These are phyloP conservation scores for Bucorvus abyssinicus DNA, from an alignment of 2,797 vertebrate species.

Conservation along the genomic window DNA sequence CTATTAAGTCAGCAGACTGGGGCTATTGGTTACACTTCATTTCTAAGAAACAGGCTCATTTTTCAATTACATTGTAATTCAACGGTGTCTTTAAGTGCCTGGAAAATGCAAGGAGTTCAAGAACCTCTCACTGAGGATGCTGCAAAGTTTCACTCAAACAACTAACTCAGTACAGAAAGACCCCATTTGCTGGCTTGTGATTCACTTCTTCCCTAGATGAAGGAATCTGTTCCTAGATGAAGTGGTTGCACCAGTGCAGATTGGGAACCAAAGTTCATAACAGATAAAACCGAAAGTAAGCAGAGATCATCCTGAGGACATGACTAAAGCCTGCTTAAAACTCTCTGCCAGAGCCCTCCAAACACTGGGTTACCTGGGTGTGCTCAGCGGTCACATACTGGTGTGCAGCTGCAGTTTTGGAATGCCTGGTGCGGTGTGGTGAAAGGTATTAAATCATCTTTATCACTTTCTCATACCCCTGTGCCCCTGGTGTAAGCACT, in stretches of 20 bases:
- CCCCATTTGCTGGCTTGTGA: background rate
- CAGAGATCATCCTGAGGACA: background rate
- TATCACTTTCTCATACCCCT: background rate
- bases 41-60: constrained; percentile 53
- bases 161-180: background rate
- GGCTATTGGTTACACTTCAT: constrained; percentile 56
- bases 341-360: background rate
- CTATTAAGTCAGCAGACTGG: constrained; percentile 64
- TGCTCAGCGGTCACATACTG: background rate
- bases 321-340: background rate
- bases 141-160: background rate
- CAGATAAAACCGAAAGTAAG: background rate
- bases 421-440: background rate
- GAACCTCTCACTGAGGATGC: background rate
- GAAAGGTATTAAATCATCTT: background rate
- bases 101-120: background rate
- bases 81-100: constrained; percentile 28
- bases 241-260: background rate
- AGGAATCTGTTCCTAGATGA: background rate
- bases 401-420: background rate
- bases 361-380: background rate
- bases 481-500: background rate
- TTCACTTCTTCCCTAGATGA: background rate
- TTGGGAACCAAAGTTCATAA: background rate
- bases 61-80: constrained; percentile 63